Conservation (phyloP, 1,140 invertebrate species). For the Drosophila sp. region DNA sequence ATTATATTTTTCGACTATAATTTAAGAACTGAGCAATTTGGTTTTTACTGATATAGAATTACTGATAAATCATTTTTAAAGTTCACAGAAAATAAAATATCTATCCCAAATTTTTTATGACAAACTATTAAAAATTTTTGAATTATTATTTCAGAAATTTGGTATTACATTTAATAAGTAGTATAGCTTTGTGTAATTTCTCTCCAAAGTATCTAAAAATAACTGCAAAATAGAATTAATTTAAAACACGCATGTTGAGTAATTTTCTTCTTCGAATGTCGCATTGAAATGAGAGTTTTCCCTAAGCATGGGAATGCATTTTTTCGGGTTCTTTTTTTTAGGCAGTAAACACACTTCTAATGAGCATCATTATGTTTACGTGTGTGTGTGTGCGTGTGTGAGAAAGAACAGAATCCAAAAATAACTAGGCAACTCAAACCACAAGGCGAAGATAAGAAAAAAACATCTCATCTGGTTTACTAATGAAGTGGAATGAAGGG, state of each 20-base stretch:
- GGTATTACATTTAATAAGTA: no score
- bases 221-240: background rate
- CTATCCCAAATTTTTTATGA: no score
- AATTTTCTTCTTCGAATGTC: constrained; percentile 6
- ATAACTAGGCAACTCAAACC: constrained; percentile 10
- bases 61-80: no score
- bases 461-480: constrained; percentile 12
- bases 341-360: constrained; percentile 11
- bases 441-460: constrained; percentile 4
- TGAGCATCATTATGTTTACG: constrained; percentile 8
- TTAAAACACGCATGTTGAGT: background rate
- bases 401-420: constrained; percentile 12
- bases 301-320: constrained; percentile 5
- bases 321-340: background rate
- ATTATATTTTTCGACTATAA: no score
- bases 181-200: background rate
- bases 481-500: constrained; percentile 9
- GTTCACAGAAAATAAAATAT: no score
- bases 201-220: background rate
- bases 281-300: background rate
- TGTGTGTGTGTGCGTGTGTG: background rate
- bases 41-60: no score
- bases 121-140: no score
- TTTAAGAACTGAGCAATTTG: no score
- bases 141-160: no score